Evolutionary conservation across 2,113 vertebrate species (phyloP), one percentile per base, ranked within the genome.

Genomic region (Ageneiosus marmoratus): DNA sequence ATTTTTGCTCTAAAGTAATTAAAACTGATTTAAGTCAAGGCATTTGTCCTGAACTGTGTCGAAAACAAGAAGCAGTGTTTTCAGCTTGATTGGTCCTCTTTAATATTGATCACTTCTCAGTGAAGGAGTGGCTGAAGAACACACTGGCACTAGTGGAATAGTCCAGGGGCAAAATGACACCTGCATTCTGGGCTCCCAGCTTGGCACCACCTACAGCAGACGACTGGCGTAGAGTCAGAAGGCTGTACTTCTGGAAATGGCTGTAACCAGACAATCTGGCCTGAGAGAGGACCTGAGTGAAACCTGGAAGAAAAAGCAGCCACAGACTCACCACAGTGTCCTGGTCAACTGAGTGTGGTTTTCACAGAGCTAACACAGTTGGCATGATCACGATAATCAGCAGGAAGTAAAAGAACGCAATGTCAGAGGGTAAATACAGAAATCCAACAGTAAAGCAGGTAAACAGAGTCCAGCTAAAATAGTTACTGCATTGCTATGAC

Each of bases 181-280:
- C 95, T 0, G 91, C 77, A 32, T 77, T 91, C 67, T 81, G 82
- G n/a, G 97, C 97, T 0, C 95, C 97, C 0, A 98, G 89, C 62
- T 93, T 92, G 1, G 97, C 96, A 0, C 93, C 97, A 0, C 97
- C 97, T 13, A 98, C 89, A 0, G 96, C 97, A 0, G 97, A 96
- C 0, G 96, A 96, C 34, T 95, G 91, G 53, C 20, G 88, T 80
- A 97, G 87, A 78, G 78, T 92, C 87, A 98, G 86, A 67, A 98
- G 94, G 86, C 94, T 96, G 92, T 98, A 97, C n/a, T 91, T 86
- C 37, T 73, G 89, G 90, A 98, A 96, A 63, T 50, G 37, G 0
- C 48, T 86, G 24, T 81, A 85, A 2, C 56, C 63, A 53, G 88
- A 86, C 1, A 84, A 76, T 1, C 91, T 92, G 0, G 93, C 92